Conservation (phyloP, 2,797 vertebrate species). For the Chrosomus eos region DNA sequence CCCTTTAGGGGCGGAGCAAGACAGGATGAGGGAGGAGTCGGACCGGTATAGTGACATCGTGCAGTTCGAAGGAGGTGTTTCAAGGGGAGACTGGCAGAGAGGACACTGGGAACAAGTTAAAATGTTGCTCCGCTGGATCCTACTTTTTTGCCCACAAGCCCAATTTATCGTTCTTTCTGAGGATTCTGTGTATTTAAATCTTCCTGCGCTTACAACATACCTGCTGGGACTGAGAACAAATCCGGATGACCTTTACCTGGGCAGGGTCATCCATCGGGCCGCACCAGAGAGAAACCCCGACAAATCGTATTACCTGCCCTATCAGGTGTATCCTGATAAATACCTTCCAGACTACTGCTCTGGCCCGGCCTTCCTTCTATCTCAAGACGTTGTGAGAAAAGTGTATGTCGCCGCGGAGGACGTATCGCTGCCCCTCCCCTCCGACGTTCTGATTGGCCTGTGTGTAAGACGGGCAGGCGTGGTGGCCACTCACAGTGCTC, state of each 20-base stretch:
- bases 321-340: conserved; percentile 75
- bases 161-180: conserved; percentile 85
- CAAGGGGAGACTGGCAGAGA: conserved; percentile 58
- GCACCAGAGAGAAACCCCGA: conserved; percentile 78
- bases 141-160: conserved; percentile 85
- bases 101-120: conserved; percentile 77
- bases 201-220: conserved; percentile 80
- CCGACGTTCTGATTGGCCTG: conserved; percentile 84
- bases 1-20: conserved; percentile 65
- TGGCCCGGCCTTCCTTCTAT: conserved; percentile 81
- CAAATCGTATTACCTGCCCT: conserved; percentile 77
- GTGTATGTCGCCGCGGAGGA: conserved; percentile 80
- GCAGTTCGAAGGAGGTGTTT: conserved; percentile 75
- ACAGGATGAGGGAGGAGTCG: conserved; percentile 71
- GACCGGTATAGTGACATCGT: conserved; percentile 74
- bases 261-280: conserved; percentile 82
- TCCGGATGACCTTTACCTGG: conserved; percentile 85
- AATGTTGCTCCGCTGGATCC: conserved; percentile 82
- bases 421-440: conserved; percentile 67
- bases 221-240: conserved; percentile 82
- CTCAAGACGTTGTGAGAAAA: conserved; percentile 89
- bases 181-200: conserved; percentile 83
- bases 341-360: conserved; percentile 89
- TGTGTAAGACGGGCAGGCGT: conserved; percentile 84
- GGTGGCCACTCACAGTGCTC: conserved; percentile 84